A percentile compares a stretch with the other conserved stretches of the same genome.
Evolutionary conservation across 2,797 vertebrate species (phyloP).

Genomic region (Danio choprae): DNA sequence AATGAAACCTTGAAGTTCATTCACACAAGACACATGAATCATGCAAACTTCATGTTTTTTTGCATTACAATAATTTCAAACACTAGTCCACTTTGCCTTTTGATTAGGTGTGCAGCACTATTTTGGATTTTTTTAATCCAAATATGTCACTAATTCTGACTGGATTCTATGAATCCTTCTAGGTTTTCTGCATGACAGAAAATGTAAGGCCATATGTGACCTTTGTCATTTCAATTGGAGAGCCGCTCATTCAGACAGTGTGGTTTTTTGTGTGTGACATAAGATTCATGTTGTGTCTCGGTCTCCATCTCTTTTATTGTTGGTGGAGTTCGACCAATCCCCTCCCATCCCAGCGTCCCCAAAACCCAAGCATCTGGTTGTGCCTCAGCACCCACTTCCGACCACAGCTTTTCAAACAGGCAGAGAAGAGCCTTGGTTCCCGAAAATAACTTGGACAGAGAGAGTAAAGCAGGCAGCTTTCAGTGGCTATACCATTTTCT

Average conservation of each 20-base stretch:
- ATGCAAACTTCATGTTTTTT: too few species aligned
- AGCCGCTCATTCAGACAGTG: neutral
- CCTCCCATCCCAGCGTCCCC: conserved; percentile 23
- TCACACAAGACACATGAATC: too few species aligned
- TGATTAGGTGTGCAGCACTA: too few species aligned
- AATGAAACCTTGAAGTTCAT: too few species aligned
- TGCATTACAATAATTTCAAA: too few species aligned
- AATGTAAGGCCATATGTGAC: neutral
- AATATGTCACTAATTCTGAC: too few species aligned
- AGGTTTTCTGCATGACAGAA: too few species aligned
- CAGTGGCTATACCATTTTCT: conserved; percentile 48
- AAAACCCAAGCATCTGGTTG: conserved; percentile 44
- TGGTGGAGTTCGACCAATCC: conserved; percentile 27
- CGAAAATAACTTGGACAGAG: conserved; percentile 47
- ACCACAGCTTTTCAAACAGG: conserved; percentile 61
- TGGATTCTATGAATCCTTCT: too few species aligned
- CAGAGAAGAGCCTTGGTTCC: conserved; percentile 38
- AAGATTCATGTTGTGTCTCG: neutral
- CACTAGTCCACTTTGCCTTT: too few species aligned
- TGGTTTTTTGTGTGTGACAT: conserved; percentile 22
- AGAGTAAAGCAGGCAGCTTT: conserved; percentile 36
- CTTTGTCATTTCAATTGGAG: neutral
- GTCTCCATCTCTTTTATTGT: conserved; percentile 11
- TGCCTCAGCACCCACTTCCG: conserved; percentile 54
- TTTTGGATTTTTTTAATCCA: too few species aligned